Percentiles rank a stretch among this genome's conserved stretches.
These are phyloP conservation scores for Equus przewalskii DNA, from an alignment of 2,113 vertebrate genomes.

Conservation along the genomic window DNA sequence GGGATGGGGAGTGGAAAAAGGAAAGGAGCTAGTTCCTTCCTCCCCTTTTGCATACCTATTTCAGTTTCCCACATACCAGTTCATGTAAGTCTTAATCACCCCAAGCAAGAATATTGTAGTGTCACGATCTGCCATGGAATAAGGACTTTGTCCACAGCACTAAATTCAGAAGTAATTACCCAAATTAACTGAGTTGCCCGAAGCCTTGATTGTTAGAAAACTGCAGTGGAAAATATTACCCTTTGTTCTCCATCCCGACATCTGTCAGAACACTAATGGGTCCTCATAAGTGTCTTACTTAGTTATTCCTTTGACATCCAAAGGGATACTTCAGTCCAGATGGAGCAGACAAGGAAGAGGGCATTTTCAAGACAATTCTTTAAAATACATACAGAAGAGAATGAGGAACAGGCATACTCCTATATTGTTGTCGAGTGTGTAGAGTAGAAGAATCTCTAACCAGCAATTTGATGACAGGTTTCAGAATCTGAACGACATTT, in stretches of 20 bases:
- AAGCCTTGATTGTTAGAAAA: not conserved
- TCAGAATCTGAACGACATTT: not conserved
- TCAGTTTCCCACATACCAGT: not conserved
- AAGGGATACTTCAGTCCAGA: not conserved
- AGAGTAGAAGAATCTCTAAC: not conserved
- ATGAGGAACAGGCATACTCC: not conserved
- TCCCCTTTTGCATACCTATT: not conserved
- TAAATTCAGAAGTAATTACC: not conserved
- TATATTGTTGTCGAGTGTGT: too few species aligned
- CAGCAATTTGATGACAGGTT: not conserved
- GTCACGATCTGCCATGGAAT: not conserved
- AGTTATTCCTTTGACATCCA: not conserved
- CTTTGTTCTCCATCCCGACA: not conserved
- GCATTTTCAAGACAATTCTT: slow-evolving; percentile 18
- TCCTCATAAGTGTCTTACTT: not conserved
- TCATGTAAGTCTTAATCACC: not conserved
- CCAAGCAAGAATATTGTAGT: slow-evolving; percentile 13
- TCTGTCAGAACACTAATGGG: not conserved
- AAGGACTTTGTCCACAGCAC: not conserved
- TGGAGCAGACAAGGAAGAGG: not conserved
- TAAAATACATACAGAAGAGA: not conserved
- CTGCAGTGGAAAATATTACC: not conserved
- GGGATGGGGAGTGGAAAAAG: not conserved
- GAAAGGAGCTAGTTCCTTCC: not conserved
- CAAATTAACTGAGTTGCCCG: not conserved